phyloP scores from a whole-genome alignment of 1,140 invertebrate genomes.

The Dendroctonus valens region DNA sequence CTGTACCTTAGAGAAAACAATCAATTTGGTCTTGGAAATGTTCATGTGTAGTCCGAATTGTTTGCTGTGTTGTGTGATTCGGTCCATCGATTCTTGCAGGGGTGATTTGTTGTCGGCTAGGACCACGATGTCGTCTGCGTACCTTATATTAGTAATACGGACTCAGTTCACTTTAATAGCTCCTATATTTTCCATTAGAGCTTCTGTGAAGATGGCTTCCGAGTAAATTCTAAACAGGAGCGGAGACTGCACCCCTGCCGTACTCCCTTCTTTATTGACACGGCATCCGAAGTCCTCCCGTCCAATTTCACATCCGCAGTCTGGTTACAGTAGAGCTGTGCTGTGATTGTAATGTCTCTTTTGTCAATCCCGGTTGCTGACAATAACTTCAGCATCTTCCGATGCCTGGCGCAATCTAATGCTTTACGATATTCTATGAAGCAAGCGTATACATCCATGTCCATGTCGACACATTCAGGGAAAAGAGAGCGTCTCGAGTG shows the following conservation, averaged over 20 bases:
- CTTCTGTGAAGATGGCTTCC: too few relatives aligned
- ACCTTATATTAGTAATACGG: neutral
- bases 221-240: too few relatives aligned
- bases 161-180: neutral
- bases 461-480: neutral
- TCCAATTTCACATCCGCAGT: neutral
- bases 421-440: neutral
- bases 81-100: neutral
- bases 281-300: neutral
- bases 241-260: too few relatives aligned
- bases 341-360: neutral
- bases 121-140: neutral
- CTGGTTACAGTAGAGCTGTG: neutral
- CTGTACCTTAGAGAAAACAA: neutral
- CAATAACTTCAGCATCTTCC: neutral
- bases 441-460: neutral
- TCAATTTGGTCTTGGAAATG: neutral
- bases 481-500: neutral
- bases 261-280: neutral
- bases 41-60: neutral
- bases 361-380: neutral
- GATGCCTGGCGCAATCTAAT: neutral
- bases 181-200: too few relatives aligned
- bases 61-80: neutral
- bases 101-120: neutral